Conservation (phyloP, 2,797 vertebrate genomes). For the Chelon auratus region DNA sequence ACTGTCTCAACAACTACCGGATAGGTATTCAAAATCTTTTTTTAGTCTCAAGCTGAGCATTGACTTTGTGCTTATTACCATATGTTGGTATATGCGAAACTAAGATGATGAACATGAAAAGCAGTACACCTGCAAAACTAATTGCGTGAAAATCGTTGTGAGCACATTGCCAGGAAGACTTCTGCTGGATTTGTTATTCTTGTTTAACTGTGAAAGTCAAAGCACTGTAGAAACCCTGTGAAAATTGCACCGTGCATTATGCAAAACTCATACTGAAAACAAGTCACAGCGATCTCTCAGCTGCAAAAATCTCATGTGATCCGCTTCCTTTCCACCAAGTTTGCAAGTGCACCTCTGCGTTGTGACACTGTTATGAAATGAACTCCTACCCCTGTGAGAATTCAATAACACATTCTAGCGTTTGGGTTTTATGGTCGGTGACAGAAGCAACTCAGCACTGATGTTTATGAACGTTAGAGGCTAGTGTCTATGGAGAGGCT, state of each 20-base stretch:
- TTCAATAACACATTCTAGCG: neutral
- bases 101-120: no score
- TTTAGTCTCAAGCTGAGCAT: no score
- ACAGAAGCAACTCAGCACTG: neutral
- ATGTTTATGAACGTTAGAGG: neutral
- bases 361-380: neutral
- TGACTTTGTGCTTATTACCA: no score
- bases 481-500: constrained; percentile 3
- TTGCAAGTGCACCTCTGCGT: neutral
- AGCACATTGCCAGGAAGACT: no score
- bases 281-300: neutral
- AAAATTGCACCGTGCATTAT: constrained; percentile 12
- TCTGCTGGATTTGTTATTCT: neutral
- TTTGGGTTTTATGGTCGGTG: neutral
- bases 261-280: constrained; percentile 15
- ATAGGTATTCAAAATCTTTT: no score
- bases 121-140: no score
- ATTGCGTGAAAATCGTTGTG: no score
- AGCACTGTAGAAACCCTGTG: neutral
- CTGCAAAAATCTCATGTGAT: neutral
- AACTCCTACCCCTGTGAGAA: neutral
- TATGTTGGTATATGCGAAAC: no score
- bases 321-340: neutral
- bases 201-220: neutral
- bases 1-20: no score